Evolutionary conservation across 1,140 invertebrate genomes (phyloP), one percentile per base, ranked within the genome.

Genomic region (Schmidtea mediterranea): DNA sequence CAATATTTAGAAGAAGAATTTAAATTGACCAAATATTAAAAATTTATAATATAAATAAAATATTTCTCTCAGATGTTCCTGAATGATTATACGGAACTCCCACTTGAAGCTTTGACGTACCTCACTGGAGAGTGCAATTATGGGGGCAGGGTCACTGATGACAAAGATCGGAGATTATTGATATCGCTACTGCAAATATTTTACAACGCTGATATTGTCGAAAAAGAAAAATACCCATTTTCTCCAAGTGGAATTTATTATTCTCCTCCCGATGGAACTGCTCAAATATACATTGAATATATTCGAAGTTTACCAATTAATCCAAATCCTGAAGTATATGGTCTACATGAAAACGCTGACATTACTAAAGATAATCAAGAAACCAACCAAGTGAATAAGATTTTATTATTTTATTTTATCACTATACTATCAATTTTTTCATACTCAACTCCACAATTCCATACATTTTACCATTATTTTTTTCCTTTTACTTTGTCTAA

Each of bases 121-220:
- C 55, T 68, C 49, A 75, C 92, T 37, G 84, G 84, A 22, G 84
- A 94, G 66, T 84, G 90, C 13, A 82, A 89, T 62, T 94, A 92
- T 61, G 87, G 87, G 13, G 64, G 64, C 22, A 57, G 64, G 52
- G 64, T 66, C 3, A 66, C 64, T 22, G 64, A 66, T 46, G 64
- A 66, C 52, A 66, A 66, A 54, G 64, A 66, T 49, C 52, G 62
- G 39, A 56, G 64, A 36, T 59, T 66, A 3, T 57, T 66, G 0
- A 52, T 55, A 13, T 61, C 61, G 2, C 49, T 65, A 0, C 55
- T 66, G 8, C 55, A 56, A 22, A 62, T 62, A 47, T 60, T 62
- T 54, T 65, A 59, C 53, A 56, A 48, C 36, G 52, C 53, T 26
- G 47, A 56, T 16, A 58, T 66, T 41, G 52, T 65, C 15, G 52